Base-by-base conservation (phyloP, 2,797 vertebrate species). In the Gallinago solitaria region DNA sequence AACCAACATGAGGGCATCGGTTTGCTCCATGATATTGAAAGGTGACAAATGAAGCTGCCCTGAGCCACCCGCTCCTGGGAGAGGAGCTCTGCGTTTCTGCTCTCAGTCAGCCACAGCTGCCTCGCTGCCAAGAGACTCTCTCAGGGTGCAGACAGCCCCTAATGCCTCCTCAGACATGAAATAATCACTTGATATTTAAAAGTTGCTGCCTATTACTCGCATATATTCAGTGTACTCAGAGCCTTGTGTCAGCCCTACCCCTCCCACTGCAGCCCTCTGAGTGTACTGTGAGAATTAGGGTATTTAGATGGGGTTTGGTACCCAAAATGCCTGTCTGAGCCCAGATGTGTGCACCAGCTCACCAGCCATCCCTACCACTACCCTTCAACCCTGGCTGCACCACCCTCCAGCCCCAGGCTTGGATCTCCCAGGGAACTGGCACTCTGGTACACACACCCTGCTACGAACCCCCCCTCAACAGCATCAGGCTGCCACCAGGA, bases 1-100 rank as follows among this genome's bases (percentile, higher is more conserved):
- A 83, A 81, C 28, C 64, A 57, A 35, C 28, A 56, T 9, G 27
- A 1, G 3, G 35, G 48, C 54, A 67, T 51, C 30, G 7, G 9
- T 61, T 81, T 12, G 14, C 61, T 20, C 35, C 23, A 47, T 7
- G 24, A 57, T 78, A 91, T 89, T 54, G 68, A 59, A 59, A 81
- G 64, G 19, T 18, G 80, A 65, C 37, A 83, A 59, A 71, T 16
- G 24, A n/a, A 93, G 47, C 11, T 43, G 74, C 33, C 53, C 37
- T 1, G 1, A 1, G 3, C 51, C 61, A 45, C 28, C 2, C 0
- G 0, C 59, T 63, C 30, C 11, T 43, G 2, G 1, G 59, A 79
- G 48, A 75, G 50, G 74, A 73, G n/a, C 19, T 86, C 53, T 86
- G 56, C 32, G 18, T 78, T 90, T 75, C 73, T 83, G n/a, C 54